Evolutionary conservation across 1,140 invertebrate genomes (phyloP), one percentile per base, ranked within the genome.

Genomic region (Halesus radiatus): DNA sequence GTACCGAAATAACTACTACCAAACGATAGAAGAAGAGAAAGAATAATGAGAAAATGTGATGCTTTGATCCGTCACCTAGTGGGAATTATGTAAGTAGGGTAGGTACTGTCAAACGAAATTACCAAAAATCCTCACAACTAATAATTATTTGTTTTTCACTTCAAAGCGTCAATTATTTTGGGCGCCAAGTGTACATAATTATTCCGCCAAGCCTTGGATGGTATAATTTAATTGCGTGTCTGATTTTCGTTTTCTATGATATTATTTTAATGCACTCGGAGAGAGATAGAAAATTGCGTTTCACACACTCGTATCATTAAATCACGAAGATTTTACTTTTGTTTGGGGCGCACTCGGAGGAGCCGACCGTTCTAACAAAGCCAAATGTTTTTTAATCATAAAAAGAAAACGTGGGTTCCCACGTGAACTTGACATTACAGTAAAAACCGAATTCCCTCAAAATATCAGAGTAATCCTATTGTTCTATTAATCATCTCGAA

Each of bases 391-490:
- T n/a, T 29, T 29, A 29, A 64, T 77, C 37, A 45, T 77, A 62
- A 50, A 77, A 77, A 66, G 50, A 66, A 77, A 77, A 77, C 60
- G 22, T 45, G 29, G 56, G 58, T 81, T 81, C 80, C 29, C 80
- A 81, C 80, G 80, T 74, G 80, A 79, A 81, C 80, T 81, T 81
- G 80, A 79, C 80, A 81, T 53, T 29, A 62, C 37, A 45, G 37
- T 45, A 75, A 73, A 79, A 81, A 79, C 70, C 74, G 74, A 79
- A 79, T 79, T 81, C 72, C 76, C 77, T 79, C 23, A 73, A 81
- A 80, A 68, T 66, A 66, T 66, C 32, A 78, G 29, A 32, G 53
- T 22, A 8, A 66, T 66, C 62, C 77, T 62, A 79, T 81, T 81
- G 80, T 81, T 73, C 8, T 52, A 53, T 78, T 23, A 78, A 74